Conservation (phyloP, 2,797 vertebrate genomes). For the Hipposideros larvatus region DNA sequence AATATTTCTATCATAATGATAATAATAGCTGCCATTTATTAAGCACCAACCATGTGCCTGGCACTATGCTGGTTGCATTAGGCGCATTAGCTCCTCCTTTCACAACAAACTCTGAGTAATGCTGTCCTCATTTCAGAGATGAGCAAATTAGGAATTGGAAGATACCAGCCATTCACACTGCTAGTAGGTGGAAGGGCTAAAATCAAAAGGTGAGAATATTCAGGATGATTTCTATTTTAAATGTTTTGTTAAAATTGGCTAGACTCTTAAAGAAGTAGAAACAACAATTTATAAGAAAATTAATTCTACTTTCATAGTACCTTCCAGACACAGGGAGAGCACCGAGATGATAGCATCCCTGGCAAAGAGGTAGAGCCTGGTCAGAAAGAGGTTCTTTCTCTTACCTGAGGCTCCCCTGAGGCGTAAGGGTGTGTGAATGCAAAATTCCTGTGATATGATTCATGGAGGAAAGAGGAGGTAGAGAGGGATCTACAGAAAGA, state of each 20-base stretch:
- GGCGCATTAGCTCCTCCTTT: background rate
- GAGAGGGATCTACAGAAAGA: background rate
- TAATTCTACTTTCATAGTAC: background rate
- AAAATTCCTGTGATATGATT: background rate
- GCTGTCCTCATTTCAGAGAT: constrained; percentile 8
- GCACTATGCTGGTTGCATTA: background rate
- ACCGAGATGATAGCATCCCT: background rate
- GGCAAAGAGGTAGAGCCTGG: background rate
- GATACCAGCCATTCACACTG: background rate
- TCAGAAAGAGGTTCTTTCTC: background rate
- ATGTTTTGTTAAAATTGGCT: background rate
- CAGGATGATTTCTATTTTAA: background rate
- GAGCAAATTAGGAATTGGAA: background rate
- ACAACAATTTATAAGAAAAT: background rate
- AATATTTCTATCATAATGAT: background rate
- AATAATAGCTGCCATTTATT: background rate
- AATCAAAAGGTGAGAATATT: background rate
- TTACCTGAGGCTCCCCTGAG: background rate
- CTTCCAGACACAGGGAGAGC: background rate
- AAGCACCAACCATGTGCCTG: background rate
- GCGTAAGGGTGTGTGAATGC: background rate
- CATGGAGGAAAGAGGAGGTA: background rate
- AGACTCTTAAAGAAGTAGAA: background rate
- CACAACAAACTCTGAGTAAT: background rate
- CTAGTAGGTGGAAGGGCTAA: background rate